Conservation (phyloP, 2,113 vertebrate species). For the Trinectes maculatus region DNA sequence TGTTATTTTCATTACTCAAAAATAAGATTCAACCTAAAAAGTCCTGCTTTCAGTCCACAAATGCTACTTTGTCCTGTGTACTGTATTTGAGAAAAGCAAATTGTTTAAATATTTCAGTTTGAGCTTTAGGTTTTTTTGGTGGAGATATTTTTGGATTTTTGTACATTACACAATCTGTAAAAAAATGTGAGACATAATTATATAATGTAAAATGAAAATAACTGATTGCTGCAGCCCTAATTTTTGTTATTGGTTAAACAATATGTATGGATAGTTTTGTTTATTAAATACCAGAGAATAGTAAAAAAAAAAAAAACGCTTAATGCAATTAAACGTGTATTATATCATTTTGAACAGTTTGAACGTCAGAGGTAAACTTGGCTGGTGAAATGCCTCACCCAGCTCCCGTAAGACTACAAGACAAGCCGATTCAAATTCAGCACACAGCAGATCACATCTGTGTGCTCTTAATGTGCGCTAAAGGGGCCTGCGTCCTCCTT, state of each 20-base stretch:
- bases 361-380: constrained; percentile 41
- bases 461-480: constrained; percentile 75
- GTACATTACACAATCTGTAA: neutral
- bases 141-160: neutral
- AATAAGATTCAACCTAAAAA: no score
- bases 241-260: neutral
- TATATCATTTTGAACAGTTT: constrained; percentile 41
- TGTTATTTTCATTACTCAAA: neutral
- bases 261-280: neutral
- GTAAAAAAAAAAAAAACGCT: no score
- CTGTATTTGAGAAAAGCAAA: neutral
- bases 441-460: constrained; percentile 80
- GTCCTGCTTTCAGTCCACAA: no score
- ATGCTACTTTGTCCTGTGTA: no score
- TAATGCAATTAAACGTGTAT: no score
- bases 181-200: neutral
- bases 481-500: constrained; percentile 77
- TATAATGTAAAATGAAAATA: no score
- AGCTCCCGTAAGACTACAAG: constrained; percentile 72
- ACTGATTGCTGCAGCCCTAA: neutral
- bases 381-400: constrained; percentile 59
- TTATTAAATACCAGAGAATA: neutral
- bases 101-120: no score
- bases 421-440: constrained; percentile 79
- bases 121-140: neutral